Conservation (phyloP, 92 coral and sea anemone genomes). For the Palythoa grandiflora region DNA sequence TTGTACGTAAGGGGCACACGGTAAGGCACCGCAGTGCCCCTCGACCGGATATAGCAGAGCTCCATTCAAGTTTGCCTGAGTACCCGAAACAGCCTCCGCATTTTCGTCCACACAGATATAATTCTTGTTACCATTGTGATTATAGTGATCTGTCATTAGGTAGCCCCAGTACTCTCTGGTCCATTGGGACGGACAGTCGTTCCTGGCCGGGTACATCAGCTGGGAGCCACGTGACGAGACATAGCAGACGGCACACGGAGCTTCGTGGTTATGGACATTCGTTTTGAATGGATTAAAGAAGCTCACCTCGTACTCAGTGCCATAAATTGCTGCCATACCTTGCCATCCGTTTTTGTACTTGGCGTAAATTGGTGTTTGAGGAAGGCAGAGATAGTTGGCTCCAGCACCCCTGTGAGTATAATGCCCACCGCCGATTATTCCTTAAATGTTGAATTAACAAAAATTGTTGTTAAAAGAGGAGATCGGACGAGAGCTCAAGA, state of each 20-base stretch:
- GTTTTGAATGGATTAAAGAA: neutral
- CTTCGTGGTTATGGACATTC: neutral
- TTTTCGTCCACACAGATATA: constrained; percentile 24
- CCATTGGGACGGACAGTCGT: constrained; percentile 25
- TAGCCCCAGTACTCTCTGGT: constrained; percentile 23
- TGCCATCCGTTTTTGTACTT: neutral
- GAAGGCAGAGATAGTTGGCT: neutral
- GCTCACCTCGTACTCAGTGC: constrained; percentile 10
- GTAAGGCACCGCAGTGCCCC: neutral
- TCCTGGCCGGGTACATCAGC: constrained; percentile 21
- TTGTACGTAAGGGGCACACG: neutral
- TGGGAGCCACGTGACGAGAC: constrained; percentile 20
- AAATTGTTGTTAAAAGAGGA: too few relatives aligned
- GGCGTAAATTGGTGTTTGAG: neutral
- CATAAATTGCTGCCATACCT: constrained; percentile 13
- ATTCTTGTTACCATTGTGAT: neutral
- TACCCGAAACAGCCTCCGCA: neutral
- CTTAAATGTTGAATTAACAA: neutral
- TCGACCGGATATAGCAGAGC: neutral
- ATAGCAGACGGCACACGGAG: constrained; percentile 2
- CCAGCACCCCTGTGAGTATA: neutral
- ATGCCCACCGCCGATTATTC: neutral
- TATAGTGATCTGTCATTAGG: constrained; percentile 12
- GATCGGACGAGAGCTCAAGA: too few relatives aligned
- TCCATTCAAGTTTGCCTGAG: neutral